A percentile compares a stretch with the other conserved stretches of the same genome.
phyloP scores from a whole-genome alignment of 1,140 invertebrate species.

The Drosophila yakuba region DNA sequence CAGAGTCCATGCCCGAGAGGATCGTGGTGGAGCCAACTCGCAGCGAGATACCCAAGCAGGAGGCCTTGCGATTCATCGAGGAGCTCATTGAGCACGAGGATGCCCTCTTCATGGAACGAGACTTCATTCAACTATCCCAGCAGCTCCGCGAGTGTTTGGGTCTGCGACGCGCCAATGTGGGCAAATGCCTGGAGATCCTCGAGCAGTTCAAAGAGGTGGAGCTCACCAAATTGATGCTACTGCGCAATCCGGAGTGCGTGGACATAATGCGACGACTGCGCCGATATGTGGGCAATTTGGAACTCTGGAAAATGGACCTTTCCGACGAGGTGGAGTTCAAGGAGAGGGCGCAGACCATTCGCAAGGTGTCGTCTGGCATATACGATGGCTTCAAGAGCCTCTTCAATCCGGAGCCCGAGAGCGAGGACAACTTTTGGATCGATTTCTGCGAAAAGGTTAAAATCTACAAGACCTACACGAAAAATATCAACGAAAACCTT shows the following conservation, averaged over 20 bases:
- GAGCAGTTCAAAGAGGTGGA: conserved; percentile 87
- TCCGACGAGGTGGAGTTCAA: conserved; percentile 88
- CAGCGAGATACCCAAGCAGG: conserved; percentile 66
- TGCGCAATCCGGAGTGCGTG: conserved; percentile 93
- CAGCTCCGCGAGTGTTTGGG: conserved; percentile 90
- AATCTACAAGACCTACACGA: conserved; percentile 86
- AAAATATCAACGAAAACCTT: conserved; percentile 86
- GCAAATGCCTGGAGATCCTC: conserved; percentile 87
- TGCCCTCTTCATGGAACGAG: conserved; percentile 84
- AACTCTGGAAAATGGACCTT: conserved; percentile 89
- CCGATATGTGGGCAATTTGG: conserved; percentile 90
- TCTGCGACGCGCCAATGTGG: conserved; percentile 88
- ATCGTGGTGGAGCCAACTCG: conserved; percentile 86
- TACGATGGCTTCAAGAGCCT: conserved; percentile 87
- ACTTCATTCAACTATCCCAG: conserved; percentile 90
- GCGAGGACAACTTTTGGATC: conserved; percentile 86
- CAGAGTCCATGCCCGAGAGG: conserved; percentile 86
- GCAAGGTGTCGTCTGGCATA: conserved; percentile 88
- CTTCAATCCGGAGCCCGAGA: conserved; percentile 64
- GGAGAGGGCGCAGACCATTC: conserved; percentile 88
- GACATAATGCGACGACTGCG: conserved; percentile 90
- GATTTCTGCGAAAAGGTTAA: conserved; percentile 86
- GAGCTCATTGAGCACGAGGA: conserved; percentile 78
- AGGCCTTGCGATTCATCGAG: conserved; percentile 67
- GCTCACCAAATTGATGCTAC: conserved; percentile 91